phyloP scores from a whole-genome alignment of 2,888 invertebrate species.

The Heteromurus nitidus region DNA sequence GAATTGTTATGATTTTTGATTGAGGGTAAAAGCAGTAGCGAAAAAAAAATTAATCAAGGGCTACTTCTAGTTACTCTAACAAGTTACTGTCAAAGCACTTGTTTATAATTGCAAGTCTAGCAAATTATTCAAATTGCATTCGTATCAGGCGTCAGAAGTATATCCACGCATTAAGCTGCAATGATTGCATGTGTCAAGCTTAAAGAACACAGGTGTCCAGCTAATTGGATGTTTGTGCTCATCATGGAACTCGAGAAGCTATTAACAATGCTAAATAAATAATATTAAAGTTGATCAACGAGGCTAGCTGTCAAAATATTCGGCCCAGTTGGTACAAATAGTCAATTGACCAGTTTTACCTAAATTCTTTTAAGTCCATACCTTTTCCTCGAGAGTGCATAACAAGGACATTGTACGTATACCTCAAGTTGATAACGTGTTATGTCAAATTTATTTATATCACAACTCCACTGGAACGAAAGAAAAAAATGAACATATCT shows the following conservation, averaged over 20 bases:
- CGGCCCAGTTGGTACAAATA: not conserved
- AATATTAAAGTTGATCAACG: constrained; percentile 1
- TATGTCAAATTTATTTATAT: not conserved
- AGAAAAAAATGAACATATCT: too few species aligned
- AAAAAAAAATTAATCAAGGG: too few species aligned
- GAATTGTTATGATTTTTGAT: not conserved
- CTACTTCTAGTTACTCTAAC: not conserved
- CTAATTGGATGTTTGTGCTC: not conserved
- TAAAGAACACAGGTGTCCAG: not conserved
- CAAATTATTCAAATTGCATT: not conserved
- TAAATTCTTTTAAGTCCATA: not conserved
- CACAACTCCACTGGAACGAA: not conserved
- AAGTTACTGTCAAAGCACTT: not conserved
- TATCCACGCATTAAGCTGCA: not conserved
- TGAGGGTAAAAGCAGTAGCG: not conserved
- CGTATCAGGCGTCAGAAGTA: not conserved
- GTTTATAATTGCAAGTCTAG: not conserved
- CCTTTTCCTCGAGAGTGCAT: not conserved
- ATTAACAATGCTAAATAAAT: constrained; percentile 4
- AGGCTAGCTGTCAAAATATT: not conserved
- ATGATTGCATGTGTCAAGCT: not conserved
- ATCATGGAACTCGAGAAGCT: not conserved
- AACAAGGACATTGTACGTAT: not conserved
- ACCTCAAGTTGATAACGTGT: not conserved
- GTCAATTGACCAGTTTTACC: not conserved